phyloP scores from a whole-genome alignment of 1,140 invertebrate species.

The Ceratina japonica region DNA sequence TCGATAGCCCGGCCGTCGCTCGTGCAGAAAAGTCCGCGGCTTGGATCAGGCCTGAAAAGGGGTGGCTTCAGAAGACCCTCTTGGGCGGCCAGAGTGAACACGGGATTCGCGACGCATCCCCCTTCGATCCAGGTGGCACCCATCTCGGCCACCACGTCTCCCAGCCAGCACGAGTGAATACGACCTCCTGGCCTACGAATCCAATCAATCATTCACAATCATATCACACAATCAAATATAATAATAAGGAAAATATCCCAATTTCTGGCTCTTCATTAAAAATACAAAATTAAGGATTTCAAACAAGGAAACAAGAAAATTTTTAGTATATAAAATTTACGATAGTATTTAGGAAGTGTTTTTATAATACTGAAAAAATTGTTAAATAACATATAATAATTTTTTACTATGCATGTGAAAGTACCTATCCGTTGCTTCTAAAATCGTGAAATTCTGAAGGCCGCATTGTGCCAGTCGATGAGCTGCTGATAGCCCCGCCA shows the following conservation, averaged over 20 bases:
- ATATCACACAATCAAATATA: too few relatives aligned
- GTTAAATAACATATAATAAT: too few relatives aligned
- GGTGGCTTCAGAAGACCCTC: slow-evolving; percentile 82
- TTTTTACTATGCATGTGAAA: background rate
- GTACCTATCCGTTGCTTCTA: slow-evolving; percentile 88
- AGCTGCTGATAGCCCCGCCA: slow-evolving; percentile 87
- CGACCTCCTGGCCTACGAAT: slow-evolving; percentile 83
- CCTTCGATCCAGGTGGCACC: slow-evolving; percentile 85
- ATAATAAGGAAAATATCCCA: too few relatives aligned
- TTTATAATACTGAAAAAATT: background rate
- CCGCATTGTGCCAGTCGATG: slow-evolving; percentile 85
- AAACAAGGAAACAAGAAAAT: too few relatives aligned
- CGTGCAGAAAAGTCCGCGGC: slow-evolving; percentile 82
- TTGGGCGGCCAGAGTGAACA: slow-evolving; percentile 84
- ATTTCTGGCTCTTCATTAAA: too few relatives aligned
- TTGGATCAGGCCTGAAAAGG: slow-evolving; percentile 76
- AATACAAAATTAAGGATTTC: too few relatives aligned
- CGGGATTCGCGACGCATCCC: slow-evolving; percentile 83
- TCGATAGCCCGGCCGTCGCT: slow-evolving; percentile 84
- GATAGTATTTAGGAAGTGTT: background rate
- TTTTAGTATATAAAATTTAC: too few relatives aligned
- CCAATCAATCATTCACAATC: background rate
- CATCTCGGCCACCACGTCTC: slow-evolving; percentile 86
- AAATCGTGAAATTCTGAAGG: slow-evolving; percentile 83
- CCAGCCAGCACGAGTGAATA: slow-evolving; percentile 87